phyloP scores from a whole-genome alignment of 2,797 vertebrate genomes.

The Eidolon dupreanum region DNA sequence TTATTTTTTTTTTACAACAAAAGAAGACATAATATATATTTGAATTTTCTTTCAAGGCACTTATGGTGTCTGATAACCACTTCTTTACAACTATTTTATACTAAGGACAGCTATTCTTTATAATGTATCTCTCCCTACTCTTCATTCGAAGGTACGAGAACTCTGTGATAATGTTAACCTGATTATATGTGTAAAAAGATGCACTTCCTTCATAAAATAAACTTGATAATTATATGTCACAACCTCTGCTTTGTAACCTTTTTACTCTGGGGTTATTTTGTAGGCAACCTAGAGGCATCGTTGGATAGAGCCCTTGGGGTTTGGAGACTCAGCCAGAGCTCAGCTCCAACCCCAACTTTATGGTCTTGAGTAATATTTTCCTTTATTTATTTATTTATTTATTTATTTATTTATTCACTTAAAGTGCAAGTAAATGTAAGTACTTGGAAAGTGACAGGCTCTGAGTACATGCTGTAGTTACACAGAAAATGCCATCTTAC shows the following conservation, averaged over 20 bases:
- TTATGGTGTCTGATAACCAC: not conserved
- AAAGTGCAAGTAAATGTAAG: not conserved
- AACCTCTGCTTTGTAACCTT: not conserved
- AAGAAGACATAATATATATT: slow-evolving; percentile 37
- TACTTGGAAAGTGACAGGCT: not conserved
- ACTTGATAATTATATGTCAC: not conserved
- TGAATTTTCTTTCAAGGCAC: not conserved
- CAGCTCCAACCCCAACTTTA: not conserved
- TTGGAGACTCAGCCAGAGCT: not conserved
- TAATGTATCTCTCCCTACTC: not conserved
- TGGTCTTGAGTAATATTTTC: not conserved
- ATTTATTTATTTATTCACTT: not conserved
- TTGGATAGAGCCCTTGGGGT: not conserved
- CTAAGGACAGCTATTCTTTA: slow-evolving; percentile 24
- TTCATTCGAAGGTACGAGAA: not conserved
- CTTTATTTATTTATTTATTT: not conserved
- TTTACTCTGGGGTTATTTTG: not conserved
- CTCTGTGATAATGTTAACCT: not conserved
- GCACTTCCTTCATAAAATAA: slow-evolving; percentile 12
- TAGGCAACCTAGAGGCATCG: not conserved
- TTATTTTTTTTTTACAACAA: slow-evolving; percentile 62
- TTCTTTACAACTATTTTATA: slow-evolving; percentile 26
- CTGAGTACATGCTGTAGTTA: not conserved
- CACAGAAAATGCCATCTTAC: not conserved
- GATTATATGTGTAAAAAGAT: not conserved